phyloP scores from a whole-genome alignment of 2,113 vertebrate genomes.

The Eolophus roseicapilla region DNA sequence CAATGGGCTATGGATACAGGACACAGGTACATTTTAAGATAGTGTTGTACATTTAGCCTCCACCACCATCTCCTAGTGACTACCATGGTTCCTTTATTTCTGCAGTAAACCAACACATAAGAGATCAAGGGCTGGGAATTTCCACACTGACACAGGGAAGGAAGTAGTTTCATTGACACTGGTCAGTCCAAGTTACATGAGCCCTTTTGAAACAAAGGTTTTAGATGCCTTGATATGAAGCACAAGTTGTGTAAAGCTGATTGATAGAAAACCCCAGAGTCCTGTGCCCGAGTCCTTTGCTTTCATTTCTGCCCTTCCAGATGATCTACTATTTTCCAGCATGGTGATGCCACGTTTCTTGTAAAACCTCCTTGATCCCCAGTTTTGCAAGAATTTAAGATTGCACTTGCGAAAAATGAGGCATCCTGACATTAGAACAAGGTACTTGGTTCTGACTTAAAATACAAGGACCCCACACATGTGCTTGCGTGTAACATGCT shows the following conservation, averaged over 20 bases:
- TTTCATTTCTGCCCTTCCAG: not conserved
- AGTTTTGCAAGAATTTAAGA: not conserved
- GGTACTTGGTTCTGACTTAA: not conserved
- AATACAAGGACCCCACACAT: not conserved
- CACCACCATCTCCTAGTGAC: not conserved
- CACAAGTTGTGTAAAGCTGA: not conserved
- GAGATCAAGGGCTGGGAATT: not conserved
- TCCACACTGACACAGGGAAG: not conserved
- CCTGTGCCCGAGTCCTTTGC: not conserved
- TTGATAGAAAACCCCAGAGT: not conserved
- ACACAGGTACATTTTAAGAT: not conserved
- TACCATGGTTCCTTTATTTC: not conserved
- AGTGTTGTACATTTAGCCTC: not conserved
- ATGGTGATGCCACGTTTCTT: not conserved
- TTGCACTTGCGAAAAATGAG: not conserved
- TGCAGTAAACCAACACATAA: not conserved
- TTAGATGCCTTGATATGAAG: not conserved
- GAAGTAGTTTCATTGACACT: not conserved
- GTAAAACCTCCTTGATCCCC: not conserved
- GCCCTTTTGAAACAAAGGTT: not conserved
- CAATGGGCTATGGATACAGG: not conserved
- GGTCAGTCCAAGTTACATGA: not conserved
- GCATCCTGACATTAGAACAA: not conserved
- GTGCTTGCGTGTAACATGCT: rapidly evolving
- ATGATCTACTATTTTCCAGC: not conserved